Evolutionary conservation across 2,113 vertebrate species (phyloP).

Genomic region (Prinia subflava): DNA sequence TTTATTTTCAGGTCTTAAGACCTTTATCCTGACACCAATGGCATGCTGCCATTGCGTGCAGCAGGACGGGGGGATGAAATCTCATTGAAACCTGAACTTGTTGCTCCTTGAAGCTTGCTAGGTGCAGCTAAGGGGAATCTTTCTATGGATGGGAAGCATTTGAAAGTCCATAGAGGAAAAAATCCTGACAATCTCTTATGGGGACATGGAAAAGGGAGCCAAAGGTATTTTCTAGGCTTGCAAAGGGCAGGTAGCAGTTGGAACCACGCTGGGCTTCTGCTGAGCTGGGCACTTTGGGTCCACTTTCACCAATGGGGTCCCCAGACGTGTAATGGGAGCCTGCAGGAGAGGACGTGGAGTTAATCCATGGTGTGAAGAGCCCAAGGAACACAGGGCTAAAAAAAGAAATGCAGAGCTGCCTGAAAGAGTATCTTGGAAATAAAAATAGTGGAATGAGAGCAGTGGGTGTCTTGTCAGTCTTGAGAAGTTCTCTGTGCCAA

Average conservation of each 20-base stretch:
- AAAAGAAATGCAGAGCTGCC: conserved; percentile 66
- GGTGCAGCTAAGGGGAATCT: not conserved
- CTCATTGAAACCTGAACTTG: conserved; percentile 1
- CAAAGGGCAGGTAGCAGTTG: conserved; percentile 22
- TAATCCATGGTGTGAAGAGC: conserved; percentile 48
- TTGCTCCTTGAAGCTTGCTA: not conserved
- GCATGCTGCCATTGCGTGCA: not conserved
- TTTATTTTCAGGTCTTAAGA: conserved; percentile 13
- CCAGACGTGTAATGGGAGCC: conserved; percentile 25
- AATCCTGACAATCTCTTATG: not conserved
- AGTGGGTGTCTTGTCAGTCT: conserved; percentile 68
- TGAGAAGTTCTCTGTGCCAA: conserved; percentile 55
- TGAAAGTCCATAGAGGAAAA: conserved; percentile 14
- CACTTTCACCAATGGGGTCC: conserved; percentile 10
- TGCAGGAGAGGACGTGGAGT: conserved; percentile 37
- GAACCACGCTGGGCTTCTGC: not conserved
- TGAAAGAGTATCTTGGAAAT: conserved; percentile 72
- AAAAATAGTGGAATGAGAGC: conserved; percentile 73
- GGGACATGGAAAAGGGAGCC: not conserved
- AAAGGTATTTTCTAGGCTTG: not conserved
- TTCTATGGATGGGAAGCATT: not conserved
- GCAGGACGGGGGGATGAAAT: not conserved
- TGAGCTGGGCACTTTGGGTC: not conserved
- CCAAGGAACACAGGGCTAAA: conserved; percentile 67
- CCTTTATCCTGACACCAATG: not conserved